phyloP scores from a whole-genome alignment of 2,888 invertebrate genomes.

The Campaea margaritaria region DNA sequence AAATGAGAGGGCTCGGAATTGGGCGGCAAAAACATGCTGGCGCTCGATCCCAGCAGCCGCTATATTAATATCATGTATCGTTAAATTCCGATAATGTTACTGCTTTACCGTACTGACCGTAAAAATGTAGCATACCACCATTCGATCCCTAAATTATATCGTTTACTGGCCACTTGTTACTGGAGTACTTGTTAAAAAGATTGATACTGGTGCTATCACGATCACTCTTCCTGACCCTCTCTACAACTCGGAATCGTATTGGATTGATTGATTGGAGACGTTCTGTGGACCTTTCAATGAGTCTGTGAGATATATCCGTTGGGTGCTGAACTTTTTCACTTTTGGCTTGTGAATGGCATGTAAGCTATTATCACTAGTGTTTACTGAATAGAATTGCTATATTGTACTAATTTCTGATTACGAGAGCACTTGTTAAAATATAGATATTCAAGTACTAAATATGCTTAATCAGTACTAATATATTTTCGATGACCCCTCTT shows the following conservation, averaged over 20 bases:
- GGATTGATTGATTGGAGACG: slow-evolving; percentile 20
- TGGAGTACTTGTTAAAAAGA: slow-evolving; percentile 20
- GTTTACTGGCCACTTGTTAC: slow-evolving; percentile 24
- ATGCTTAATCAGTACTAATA: too few species aligned
- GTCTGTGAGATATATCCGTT: not conserved
- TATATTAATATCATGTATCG: slow-evolving; percentile 53
- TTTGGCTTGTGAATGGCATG: not conserved
- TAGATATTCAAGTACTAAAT: too few species aligned
- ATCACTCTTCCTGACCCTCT: slow-evolving; percentile 20
- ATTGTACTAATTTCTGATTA: too few species aligned
- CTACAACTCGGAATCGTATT: slow-evolving; percentile 3
- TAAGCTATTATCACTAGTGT: too few species aligned
- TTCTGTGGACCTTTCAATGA: slow-evolving; percentile 6
- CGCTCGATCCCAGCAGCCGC: slow-evolving; percentile 48
- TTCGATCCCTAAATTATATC: slow-evolving; percentile 13
- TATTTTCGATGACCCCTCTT: too few species aligned
- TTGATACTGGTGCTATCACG: slow-evolving; percentile 15
- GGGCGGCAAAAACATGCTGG: slow-evolving; percentile 56
- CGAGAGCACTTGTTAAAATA: too few species aligned
- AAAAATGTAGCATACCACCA: slow-evolving; percentile 35
- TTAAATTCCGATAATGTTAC: slow-evolving; percentile 52
- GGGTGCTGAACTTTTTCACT: not conserved
- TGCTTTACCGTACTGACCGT: slow-evolving; percentile 38
- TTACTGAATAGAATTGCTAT: too few species aligned
- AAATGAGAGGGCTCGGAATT: slow-evolving; percentile 56